These are phyloP conservation scores for Phylloscopus whistleri DNA, from an alignment of 2,113 vertebrate species.

Conservation along the genomic window DNA sequence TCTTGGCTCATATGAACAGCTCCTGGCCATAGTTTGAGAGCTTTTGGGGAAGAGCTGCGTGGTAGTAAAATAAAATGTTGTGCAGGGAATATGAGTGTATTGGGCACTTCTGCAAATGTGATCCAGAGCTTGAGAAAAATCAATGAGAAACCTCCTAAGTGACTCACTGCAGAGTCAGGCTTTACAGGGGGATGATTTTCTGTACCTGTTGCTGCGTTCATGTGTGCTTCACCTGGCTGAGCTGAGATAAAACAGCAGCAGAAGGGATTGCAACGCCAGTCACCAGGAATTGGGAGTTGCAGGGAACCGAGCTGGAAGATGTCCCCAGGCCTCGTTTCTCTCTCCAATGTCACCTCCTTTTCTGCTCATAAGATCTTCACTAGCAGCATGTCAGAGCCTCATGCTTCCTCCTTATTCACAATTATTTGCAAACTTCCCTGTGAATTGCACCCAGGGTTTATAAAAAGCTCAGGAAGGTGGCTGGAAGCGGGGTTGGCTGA, in stretches of 20 bases:
- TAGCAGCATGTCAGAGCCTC: slow-evolving; percentile 7
- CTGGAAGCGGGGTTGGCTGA: neutral
- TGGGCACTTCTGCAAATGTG: neutral
- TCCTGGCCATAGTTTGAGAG: neutral
- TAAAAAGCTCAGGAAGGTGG: slow-evolving; percentile 47
- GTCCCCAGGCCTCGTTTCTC: neutral
- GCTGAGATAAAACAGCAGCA: neutral
- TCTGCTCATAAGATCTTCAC: slow-evolving; percentile 33
- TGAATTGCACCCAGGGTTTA: slow-evolving; percentile 49
- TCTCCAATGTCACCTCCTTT: neutral
- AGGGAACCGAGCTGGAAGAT: neutral
- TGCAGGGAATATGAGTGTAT: neutral
- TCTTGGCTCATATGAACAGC: neutral
- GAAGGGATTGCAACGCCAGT: neutral
- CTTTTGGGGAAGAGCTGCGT: neutral
- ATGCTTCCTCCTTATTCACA: slow-evolving; percentile 39
- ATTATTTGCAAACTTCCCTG: slow-evolving; percentile 54
- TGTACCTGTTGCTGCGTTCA: neutral
- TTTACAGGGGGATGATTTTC: neutral
- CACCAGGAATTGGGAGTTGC: neutral
- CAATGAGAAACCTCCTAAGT: neutral
- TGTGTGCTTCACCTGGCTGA: neutral
- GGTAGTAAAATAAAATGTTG: neutral
- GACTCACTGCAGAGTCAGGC: neutral
- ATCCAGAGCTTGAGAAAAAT: neutral